Conservation (phyloP, 2,888 invertebrate genomes). For the Drosophila tanythrix region DNA sequence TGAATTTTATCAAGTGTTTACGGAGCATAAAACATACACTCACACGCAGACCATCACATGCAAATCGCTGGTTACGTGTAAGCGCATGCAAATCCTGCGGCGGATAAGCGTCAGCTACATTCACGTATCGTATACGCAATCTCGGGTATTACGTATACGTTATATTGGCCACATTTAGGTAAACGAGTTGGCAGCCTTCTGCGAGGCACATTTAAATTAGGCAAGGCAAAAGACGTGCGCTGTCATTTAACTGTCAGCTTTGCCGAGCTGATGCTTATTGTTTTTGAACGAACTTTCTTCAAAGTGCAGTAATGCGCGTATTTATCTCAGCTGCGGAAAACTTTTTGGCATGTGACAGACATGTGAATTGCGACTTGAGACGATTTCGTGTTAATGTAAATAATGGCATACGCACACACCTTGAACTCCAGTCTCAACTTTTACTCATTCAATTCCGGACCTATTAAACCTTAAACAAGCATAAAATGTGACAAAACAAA, state of each 20-base stretch:
- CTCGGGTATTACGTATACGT: slow-evolving; percentile 43
- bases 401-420: slow-evolving; percentile 47
- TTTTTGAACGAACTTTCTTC: slow-evolving; percentile 30
- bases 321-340: slow-evolving; percentile 40
- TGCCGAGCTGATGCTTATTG: slow-evolving; percentile 59
- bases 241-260: slow-evolving; percentile 73
- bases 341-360: slow-evolving; percentile 59
- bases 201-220: slow-evolving; percentile 44
- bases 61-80: slow-evolving; percentile 48
- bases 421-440: slow-evolving; percentile 38
- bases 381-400: slow-evolving; percentile 55
- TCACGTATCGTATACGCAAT: slow-evolving; percentile 38
- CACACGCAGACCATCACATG: slow-evolving; percentile 13
- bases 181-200: slow-evolving; percentile 18
- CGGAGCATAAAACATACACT: slow-evolving; percentile 60
- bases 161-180: slow-evolving; percentile 22
- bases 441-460: slow-evolving; percentile 48
- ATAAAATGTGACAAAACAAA: slow-evolving; percentile 31
- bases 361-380: slow-evolving; percentile 20
- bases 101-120: slow-evolving; percentile 41
- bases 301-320: slow-evolving; percentile 37
- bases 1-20: slow-evolving; percentile 79
- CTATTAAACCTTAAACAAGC: slow-evolving; percentile 47
- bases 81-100: slow-evolving; percentile 57
- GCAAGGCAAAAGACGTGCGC: slow-evolving; percentile 31